Evolutionary conservation across 1,140 invertebrate genomes (phyloP), one percentile per base, ranked within the genome.

Genomic region (Acromyrmex charruanus): DNA sequence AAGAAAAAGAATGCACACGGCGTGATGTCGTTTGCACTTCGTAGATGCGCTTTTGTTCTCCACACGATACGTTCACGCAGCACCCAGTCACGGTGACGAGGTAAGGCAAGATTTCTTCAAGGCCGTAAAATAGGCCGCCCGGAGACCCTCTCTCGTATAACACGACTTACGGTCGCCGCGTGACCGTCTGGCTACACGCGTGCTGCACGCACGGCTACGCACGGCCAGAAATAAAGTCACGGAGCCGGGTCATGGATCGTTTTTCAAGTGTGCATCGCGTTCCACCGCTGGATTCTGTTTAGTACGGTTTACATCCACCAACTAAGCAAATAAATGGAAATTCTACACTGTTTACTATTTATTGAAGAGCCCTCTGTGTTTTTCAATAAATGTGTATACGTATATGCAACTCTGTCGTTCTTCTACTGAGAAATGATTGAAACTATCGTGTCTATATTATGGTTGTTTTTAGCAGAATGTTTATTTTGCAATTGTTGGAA

Each of bases 61-160:
- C 49, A 21, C n/a, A 12, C 44, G 14, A 18, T 14, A 14, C 72
- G 14, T 59, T 77, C 3, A 4, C 10, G 10, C 59, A 39, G 44
- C 35, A 35, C 10, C 72, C 72, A 82, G 72, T 90, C 77, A 58
- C 28, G 77, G 51, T 89, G 85, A 90, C 77, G 49, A n/a, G 85
- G 66, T 49, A 21, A 87, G 69, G 63, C 72, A 69, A 79, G 68
- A 89, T 90, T 61, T 65, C 31, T 12, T 68, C 77, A 90, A 89
- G 89, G 89, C 21, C 80, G 58, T 39, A 66, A 89, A 87, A 89
- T 89, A 55, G 61, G 68, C 49, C 51, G 58, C 31, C 55, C 51
- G 16, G 59, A 66, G 53, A 59, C 21, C 31, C 49, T 69, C 31
- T 14, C 31, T 35, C 31, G 49, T 55, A 59, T 77, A 89, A 90